phyloP scores from a whole-genome alignment of 2,113 vertebrate species.

The Lethenteron camtschaticum region DNA sequence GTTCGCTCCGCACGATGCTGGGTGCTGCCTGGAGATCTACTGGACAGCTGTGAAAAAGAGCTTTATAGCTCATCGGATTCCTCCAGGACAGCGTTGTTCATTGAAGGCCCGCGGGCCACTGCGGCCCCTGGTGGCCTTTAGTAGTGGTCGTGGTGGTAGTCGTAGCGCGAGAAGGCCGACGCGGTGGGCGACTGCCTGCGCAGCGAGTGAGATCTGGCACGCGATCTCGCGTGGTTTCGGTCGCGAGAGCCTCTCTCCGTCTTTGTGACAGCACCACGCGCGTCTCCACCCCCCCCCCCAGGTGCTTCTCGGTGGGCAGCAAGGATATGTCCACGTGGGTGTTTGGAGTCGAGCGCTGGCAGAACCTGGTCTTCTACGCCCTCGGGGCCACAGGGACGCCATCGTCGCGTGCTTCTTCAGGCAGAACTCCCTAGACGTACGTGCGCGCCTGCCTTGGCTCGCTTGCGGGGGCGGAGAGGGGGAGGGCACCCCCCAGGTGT shows the following conservation, averaged over 20 bases:
- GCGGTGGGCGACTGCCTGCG: no score
- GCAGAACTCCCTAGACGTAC: constrained; percentile 67
- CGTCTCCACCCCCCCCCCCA: constrained; percentile 13
- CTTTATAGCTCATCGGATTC: no score
- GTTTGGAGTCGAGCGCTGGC: constrained; percentile 81
- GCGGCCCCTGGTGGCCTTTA: no score
- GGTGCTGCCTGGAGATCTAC: no score
- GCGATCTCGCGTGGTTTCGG: neutral
- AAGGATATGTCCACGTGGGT: constrained; percentile 93
- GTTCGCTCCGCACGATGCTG: no score
- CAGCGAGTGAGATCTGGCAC: neutral
- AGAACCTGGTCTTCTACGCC: constrained; percentile 70
- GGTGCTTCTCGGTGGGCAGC: constrained; percentile 80
- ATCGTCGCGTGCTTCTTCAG: constrained; percentile 81
- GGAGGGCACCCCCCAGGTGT: neutral
- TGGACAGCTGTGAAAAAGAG: no score
- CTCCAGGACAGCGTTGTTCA: no score
- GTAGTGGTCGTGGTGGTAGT: no score
- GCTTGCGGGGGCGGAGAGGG: neutral
- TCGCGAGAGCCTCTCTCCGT: neutral
- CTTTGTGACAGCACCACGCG: neutral
- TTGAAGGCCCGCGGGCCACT: no score
- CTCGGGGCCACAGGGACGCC: constrained; percentile 76
- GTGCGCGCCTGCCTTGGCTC: constrained; percentile 14
- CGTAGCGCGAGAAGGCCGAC: no score